Percentiles rank a stretch among this genome's conserved stretches.
These are phyloP conservation scores for Pseudomyrmex flavicornis DNA, from an alignment of 1,140 invertebrate genomes.

Conservation along the genomic window DNA sequence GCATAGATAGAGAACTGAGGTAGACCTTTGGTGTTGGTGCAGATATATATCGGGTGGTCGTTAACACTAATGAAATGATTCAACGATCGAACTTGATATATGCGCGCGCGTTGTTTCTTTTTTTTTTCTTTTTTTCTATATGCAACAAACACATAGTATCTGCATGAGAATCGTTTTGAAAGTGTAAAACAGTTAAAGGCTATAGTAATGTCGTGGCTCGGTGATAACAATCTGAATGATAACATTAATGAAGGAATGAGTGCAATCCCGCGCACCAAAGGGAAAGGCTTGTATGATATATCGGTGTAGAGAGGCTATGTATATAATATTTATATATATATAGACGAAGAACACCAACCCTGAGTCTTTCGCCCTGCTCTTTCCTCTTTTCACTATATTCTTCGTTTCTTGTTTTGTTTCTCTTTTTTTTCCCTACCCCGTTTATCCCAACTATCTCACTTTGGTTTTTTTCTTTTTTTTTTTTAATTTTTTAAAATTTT, in stretches of 20 bases:
- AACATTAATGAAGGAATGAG: conserved; percentile 66
- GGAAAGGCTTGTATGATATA: conserved; percentile 67
- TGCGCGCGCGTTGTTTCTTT: conserved; percentile 24
- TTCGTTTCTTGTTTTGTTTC: background rate
- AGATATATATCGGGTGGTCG: conserved; percentile 68
- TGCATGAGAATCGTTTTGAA: conserved; percentile 48
- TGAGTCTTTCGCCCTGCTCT: conserved; percentile 60
- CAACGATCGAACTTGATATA: conserved; percentile 52
- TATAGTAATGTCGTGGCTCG: conserved; percentile 34
- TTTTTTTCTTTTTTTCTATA: background rate
- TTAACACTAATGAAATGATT: conserved; percentile 62
- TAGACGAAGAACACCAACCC: conserved; percentile 52
- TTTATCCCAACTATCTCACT: background rate
- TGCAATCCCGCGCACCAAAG: conserved; percentile 60
- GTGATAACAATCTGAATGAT: conserved; percentile 63
- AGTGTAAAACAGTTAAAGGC: conserved; percentile 45
- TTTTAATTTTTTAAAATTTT: conserved; percentile 37
- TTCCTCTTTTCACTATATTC: conserved; percentile 16
- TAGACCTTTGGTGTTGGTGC: conserved; percentile 72
- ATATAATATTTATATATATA: conserved; percentile 46
- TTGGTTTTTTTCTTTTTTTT: conserved; percentile 18
- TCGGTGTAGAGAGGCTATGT: conserved; percentile 27
- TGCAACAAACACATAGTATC: conserved; percentile 43
- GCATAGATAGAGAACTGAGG: conserved; percentile 68
- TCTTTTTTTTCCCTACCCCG: conserved; percentile 16